Evolutionary conservation across 1,140 invertebrate species (phyloP).

Genomic region (Gyrodactylus bullatarudis): DNA sequence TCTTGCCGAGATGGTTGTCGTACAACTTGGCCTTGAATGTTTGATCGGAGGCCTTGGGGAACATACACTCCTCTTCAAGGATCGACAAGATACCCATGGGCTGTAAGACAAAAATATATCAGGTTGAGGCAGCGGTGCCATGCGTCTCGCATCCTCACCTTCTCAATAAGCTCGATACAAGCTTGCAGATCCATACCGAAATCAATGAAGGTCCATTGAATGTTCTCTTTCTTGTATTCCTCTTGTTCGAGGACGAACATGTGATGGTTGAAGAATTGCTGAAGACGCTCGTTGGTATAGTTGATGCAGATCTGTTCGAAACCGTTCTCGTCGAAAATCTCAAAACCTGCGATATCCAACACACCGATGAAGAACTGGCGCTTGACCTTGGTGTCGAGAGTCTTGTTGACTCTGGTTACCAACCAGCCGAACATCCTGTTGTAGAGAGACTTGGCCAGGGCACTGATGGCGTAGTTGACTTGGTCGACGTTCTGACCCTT

Average conservation of each 20-base stretch:
- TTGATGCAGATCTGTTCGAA: constrained; percentile 99
- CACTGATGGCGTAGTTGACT: constrained; percentile 59
- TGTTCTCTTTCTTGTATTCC: constrained; percentile 85
- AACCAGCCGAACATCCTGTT: constrained; percentile 83
- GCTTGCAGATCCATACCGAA: constrained; percentile 91
- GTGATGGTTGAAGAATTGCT: constrained; percentile 99
- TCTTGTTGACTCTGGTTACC: constrained; percentile 90
- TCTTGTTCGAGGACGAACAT: constrained; percentile 99
- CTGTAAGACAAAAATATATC: constrained; percentile 24
- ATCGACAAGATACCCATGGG: constrained; percentile 99
- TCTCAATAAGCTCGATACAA: constrained; percentile 96
- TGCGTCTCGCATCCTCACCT: constrained; percentile 35
- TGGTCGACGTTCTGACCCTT: constrained; percentile 85
- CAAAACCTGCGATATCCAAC: constrained; percentile 99
- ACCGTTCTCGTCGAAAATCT: constrained; percentile 97
- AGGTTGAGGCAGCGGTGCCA: background rate
- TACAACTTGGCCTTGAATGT: constrained; percentile 86
- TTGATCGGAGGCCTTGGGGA: constrained; percentile 92
- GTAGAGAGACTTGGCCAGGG: constrained; percentile 77
- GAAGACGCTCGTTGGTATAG: constrained; percentile 97
- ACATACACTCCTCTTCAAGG: constrained; percentile 99
- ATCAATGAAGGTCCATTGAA: constrained; percentile 95
- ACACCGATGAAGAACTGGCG: constrained; percentile 93
- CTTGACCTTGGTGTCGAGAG: constrained; percentile 81
- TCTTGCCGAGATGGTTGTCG: constrained; percentile 91